These are phyloP conservation scores for Spheniscus mendiculus DNA, from an alignment of 2,113 vertebrate genomes.

Conservation along the genomic window DNA sequence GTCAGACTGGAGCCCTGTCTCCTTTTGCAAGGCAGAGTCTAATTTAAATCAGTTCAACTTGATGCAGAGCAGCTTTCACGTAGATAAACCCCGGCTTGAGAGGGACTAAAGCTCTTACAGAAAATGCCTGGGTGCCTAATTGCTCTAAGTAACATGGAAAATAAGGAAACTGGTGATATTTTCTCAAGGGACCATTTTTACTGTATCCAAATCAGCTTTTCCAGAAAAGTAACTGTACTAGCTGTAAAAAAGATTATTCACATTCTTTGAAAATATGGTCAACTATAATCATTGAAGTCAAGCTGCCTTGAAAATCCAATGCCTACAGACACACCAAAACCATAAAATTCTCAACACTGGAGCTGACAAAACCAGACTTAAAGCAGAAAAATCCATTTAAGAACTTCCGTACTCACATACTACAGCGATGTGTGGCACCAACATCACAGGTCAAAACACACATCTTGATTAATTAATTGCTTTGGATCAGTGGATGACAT, in stretches of 20 bases:
- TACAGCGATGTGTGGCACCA: accelerated
- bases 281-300: neutral
- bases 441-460: neutral
- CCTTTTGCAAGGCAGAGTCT: neutral
- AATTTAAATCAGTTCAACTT: neutral
- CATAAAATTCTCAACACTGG: neutral
- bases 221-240: neutral
- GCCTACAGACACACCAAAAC: neutral
- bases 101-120: neutral
- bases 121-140: neutral
- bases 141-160: neutral
- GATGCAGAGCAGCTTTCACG: neutral
- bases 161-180: neutral
- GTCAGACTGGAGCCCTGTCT: neutral
- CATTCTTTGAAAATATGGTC: neutral
- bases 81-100: neutral
- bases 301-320: neutral
- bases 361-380: neutral
- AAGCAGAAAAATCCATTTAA: neutral
- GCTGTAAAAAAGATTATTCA: neutral
- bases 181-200: neutral
- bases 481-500: neutral
- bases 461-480: neutral
- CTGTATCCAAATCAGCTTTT: neutral
- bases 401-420: accelerated